Conservation (phyloP, 2,888 invertebrate genomes). For the Scaeva pyrastri region DNA sequence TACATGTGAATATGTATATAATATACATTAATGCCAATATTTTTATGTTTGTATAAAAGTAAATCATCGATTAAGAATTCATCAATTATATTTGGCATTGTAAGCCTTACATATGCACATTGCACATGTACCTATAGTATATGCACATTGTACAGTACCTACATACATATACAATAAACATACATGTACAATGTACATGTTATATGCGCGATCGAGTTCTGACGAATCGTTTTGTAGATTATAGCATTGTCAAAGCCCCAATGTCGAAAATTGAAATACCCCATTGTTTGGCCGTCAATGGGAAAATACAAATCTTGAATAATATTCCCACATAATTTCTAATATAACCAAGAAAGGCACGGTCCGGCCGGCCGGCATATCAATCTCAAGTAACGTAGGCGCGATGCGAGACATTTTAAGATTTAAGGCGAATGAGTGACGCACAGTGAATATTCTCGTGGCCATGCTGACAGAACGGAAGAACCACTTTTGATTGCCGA, state of each 20-base stretch:
- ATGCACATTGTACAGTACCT: neutral
- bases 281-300: constrained; percentile 56
- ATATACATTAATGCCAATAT: no score
- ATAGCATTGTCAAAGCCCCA: constrained; percentile 63
- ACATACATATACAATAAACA: neutral
- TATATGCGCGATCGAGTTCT: constrained; percentile 36
- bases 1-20: no score
- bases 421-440: constrained; percentile 31
- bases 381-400: constrained; percentile 48
- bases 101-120: neutral
- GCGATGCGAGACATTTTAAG: constrained; percentile 49
- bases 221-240: constrained; percentile 47
- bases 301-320: constrained; percentile 49
- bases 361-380: constrained; percentile 27
- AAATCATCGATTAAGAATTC: no score
- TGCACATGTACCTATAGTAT: neutral
- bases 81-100: no score
- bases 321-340: constrained; percentile 75
- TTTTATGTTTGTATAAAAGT: no score
- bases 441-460: constrained; percentile 24
- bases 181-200: neutral
- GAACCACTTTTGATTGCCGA: constrained; percentile 70
- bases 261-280: neutral
- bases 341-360: constrained; percentile 62
- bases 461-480: constrained; percentile 63